phyloP scores from a whole-genome alignment of 2,797 vertebrate genomes.

The Chaunax sp. region DNA sequence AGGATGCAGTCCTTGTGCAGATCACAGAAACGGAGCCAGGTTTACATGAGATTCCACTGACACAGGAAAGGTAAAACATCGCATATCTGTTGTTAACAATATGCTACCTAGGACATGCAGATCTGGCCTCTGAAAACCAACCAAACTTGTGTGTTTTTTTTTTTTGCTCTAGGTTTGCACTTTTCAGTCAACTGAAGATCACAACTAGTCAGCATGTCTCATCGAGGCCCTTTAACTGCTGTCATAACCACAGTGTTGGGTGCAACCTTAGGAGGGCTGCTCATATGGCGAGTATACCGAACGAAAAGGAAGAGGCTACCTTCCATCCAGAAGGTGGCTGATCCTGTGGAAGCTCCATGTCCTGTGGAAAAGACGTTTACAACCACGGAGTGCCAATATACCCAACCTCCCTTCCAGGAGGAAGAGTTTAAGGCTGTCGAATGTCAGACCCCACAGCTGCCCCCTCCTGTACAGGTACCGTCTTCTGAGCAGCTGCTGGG shows the following conservation, averaged over 20 bases:
- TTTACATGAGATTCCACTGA: conserved; percentile 43
- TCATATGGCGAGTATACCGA: conserved; percentile 87
- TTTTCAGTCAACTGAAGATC: conserved; percentile 14
- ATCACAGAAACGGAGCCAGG: conserved; percentile 22
- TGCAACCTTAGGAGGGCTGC: conserved; percentile 87
- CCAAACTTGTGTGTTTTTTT: not conserved
- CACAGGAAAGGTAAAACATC: conserved; percentile 41
- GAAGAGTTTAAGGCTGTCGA: conserved; percentile 37
- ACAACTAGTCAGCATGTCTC: conserved; percentile 82
- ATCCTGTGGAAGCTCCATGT: conserved; percentile 31
- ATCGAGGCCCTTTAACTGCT: conserved; percentile 82
- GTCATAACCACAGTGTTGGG: conserved; percentile 88
- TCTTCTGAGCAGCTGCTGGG: conserved; percentile 81
- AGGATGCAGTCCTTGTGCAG: conserved; percentile 32
- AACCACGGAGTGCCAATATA: not conserved
- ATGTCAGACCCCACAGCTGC: conserved; percentile 30
- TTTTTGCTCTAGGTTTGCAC: conserved; percentile 43
- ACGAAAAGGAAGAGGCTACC: conserved; percentile 80
- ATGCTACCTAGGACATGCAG: fast-evolving
- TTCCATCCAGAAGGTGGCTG: conserved; percentile 58
- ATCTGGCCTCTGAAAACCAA: not conserved
- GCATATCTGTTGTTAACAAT: not conserved
- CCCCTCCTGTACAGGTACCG: conserved; percentile 54
- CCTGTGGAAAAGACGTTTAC: conserved; percentile 23
- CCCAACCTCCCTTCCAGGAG: not conserved